Evolutionary conservation across 2,888 invertebrate species (phyloP).

Genomic region (Mythimna pallens): DNA sequence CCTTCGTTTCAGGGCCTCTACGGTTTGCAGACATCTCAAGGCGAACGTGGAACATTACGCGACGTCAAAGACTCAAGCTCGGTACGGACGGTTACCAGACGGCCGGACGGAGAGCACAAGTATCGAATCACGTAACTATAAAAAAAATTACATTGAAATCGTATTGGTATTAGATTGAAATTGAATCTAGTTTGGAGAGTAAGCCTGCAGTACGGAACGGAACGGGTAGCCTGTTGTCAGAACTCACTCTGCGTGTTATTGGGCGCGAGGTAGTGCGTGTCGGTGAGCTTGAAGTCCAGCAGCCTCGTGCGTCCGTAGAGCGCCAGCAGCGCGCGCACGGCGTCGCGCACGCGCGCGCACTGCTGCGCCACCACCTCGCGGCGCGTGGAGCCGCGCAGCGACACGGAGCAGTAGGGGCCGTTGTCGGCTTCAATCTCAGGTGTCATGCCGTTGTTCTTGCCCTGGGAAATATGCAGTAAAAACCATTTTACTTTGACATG

Average conservation of each 20-base stretch:
- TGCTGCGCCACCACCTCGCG: constrained; percentile 92
- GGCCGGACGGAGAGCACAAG: too few relatives aligned
- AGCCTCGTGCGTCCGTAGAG: constrained; percentile 96
- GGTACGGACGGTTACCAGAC: too few relatives aligned
- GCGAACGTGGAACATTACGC: too few relatives aligned
- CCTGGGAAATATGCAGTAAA: constrained; percentile 61
- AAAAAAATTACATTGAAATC: too few relatives aligned
- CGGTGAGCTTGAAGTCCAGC: constrained; percentile 94
- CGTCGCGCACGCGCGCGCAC: constrained; percentile 94
- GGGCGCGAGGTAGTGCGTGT: constrained; percentile 89
- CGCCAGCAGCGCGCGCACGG: constrained; percentile 95
- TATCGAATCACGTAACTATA: too few relatives aligned
- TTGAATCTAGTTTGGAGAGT: too few relatives aligned
- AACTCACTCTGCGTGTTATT: constrained; percentile 77
- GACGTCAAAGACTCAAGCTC: too few relatives aligned
- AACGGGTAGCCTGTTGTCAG: too few relatives aligned
- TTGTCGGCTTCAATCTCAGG: constrained; percentile 93
- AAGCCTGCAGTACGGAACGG: too few relatives aligned
- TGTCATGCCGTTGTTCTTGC: constrained; percentile 73
- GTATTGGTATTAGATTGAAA: too few relatives aligned
- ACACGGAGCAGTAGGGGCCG: constrained; percentile 93
- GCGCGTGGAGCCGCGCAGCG: constrained; percentile 90
- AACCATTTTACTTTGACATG: not conserved
- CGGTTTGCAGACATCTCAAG: too few relatives aligned
- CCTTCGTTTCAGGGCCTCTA: too few relatives aligned